These are phyloP conservation scores for Sussaba pulchella DNA, from an alignment of 2,888 invertebrate genomes.

Conservation along the genomic window DNA sequence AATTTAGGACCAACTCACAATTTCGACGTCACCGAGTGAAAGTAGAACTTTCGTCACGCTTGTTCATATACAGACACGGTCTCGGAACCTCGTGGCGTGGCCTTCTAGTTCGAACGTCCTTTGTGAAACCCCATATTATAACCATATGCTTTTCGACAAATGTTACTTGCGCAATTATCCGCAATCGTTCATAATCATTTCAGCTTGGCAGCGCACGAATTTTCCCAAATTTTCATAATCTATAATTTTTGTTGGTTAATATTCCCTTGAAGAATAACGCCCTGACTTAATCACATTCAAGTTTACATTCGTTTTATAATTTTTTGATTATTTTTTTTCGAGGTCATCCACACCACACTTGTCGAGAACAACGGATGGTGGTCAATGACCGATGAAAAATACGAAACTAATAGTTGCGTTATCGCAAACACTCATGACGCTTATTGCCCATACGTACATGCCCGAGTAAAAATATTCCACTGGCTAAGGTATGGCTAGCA, in stretches of 20 bases:
- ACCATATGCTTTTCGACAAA: background rate
- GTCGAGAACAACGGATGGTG: background rate
- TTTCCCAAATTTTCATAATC: too few species aligned
- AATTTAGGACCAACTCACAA: background rate
- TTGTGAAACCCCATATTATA: background rate
- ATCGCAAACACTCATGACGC: constrained; percentile 12
- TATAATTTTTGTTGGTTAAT: too few species aligned
- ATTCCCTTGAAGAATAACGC: too few species aligned
- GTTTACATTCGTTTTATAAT: too few species aligned
- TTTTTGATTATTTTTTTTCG: too few species aligned
- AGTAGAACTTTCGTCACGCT: constrained; percentile 16
- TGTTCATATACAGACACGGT: background rate
- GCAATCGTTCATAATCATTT: too few species aligned
- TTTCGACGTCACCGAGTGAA: constrained; percentile 14
- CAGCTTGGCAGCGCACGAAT: too few species aligned
- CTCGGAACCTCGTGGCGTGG: constrained; percentile 17
- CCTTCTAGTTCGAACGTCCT: constrained; percentile 19
- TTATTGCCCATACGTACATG: too few species aligned
- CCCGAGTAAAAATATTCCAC: too few species aligned
- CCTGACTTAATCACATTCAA: too few species aligned
- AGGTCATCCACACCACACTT: too few species aligned
- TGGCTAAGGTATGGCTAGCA: too few species aligned
- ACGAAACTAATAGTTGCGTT: background rate
- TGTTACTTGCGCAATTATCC: background rate
- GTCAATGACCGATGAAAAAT: constrained; percentile 38